Base-by-base conservation (phyloP, 2,888 invertebrate genomes). In the Clanis bilineata region DNA sequence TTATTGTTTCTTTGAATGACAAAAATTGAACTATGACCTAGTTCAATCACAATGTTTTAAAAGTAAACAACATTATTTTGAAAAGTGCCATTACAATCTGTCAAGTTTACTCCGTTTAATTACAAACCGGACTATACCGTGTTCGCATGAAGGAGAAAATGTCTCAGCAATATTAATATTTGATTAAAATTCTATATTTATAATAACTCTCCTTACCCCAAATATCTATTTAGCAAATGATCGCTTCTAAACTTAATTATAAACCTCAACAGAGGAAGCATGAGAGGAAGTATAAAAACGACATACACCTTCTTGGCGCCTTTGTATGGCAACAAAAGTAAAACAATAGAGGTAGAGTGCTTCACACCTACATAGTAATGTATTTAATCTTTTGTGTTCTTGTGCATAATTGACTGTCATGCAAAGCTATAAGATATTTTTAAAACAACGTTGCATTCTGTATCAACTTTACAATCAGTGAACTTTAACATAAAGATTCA, bases 91-190 rank as follows among this genome's bases (percentile, higher is more conserved):
- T n/a, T n/a, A n/a, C n/a, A n/a, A n/a, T n/a, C n/a, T n/a, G n/a
- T n/a, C n/a, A n/a, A n/a, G n/a, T n/a, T n/a, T n/a, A n/a, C n/a
- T n/a, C n/a, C n/a, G n/a, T n/a, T 70, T 76, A 78, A 79, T 78
- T 74, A 28, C 47, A 47, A 72, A 76, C 72, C 75, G n/a, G n/a
- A n/a, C n/a, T 73, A 77, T 74, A 70, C 74, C 71, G 5, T 23
- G 45, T 45, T n/a, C 36, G 32, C 32, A 54, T 36, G 22, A 32
- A 32, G 22, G 21, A 32, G 55, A 55, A 32, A 55, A 38, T 36
- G 55, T 21, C 36, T 9, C 3, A n/a, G 15, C 28, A 18, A 7
- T 55, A n/a, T n/a, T n/a, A n/a, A n/a, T n/a, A n/a, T n/a, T n/a
- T n/a, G n/a, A n/a, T n/a, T n/a, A n/a, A n/a, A n/a, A n/a, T n/a